Percentiles rank a stretch among this genome's conserved stretches.
Conservation (phyloP, 2,113 vertebrate genomes). For the Phalacrocorax pelagicus region DNA sequence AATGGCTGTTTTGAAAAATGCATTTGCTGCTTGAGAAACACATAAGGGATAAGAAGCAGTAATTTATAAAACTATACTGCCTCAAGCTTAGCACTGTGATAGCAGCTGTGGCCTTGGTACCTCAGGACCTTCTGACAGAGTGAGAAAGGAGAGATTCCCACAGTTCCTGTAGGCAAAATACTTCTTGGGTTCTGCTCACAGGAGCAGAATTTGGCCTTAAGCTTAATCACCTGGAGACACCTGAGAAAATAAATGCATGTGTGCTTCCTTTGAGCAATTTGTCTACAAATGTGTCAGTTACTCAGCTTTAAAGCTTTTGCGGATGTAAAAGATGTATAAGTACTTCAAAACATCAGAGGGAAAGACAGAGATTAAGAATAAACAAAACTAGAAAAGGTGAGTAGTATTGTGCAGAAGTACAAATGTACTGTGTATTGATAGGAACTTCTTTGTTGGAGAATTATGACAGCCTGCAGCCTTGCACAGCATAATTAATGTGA, state of each 20-base stretch:
- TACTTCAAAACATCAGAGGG: neutral
- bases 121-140: neutral
- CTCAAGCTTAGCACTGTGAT: neutral
- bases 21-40: neutral
- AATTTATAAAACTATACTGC: constrained; percentile 4
- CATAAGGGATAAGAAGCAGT: neutral
- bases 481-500: neutral
- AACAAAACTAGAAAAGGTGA: neutral
- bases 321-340: neutral
- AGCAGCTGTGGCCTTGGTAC: constrained; percentile 36
- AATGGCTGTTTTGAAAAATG: neutral
- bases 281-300: neutral
- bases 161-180: constrained; percentile 4
- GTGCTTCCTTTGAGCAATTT: neutral
- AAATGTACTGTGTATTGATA: neutral
- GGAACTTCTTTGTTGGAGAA: neutral
- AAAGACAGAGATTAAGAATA: neutral
- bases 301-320: constrained; percentile 1
- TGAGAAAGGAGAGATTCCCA: neutral
- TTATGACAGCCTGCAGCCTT: neutral
- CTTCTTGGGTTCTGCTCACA: neutral
- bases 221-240: neutral
- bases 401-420: neutral
- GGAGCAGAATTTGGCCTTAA: constrained; percentile 23
- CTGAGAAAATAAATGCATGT: neutral